Evolutionary conservation across 2,888 invertebrate genomes (phyloP).

Genomic region (Pollenia angustigena): DNA sequence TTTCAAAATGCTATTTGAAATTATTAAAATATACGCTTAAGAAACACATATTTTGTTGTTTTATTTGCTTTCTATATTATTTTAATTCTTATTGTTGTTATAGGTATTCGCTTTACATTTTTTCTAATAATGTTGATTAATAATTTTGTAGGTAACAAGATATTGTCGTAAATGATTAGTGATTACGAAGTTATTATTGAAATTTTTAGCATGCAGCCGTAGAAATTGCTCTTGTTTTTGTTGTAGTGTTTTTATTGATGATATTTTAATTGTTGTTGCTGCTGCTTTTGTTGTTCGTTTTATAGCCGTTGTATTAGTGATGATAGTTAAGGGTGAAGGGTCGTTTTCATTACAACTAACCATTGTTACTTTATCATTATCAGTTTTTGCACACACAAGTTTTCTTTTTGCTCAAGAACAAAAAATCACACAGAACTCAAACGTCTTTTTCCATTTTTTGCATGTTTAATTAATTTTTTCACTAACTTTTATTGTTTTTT

Average conservation of each 20-base stretch:
- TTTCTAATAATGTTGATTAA: slow-evolving; percentile 33
- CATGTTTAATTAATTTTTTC: not conserved
- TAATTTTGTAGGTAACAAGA: slow-evolving; percentile 26
- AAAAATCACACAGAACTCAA: not conserved
- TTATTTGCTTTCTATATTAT: not conserved
- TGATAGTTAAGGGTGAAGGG: slow-evolving; percentile 42
- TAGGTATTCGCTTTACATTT: not conserved
- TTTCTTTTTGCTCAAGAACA: not conserved
- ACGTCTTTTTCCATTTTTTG: not conserved
- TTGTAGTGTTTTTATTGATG: slow-evolving; percentile 33
- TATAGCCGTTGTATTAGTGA: not conserved
- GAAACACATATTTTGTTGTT: not conserved
- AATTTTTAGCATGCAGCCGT: slow-evolving; percentile 43
- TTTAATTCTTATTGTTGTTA: not conserved
- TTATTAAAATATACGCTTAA: not conserved
- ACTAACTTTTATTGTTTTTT: not conserved
- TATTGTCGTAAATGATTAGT: slow-evolving; percentile 31
- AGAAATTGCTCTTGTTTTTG: slow-evolving; percentile 32
- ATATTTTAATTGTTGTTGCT: slow-evolving; percentile 15
- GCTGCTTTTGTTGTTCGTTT: slow-evolving; percentile 48
- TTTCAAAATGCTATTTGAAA: not conserved
- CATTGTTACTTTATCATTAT: slow-evolving; percentile 60
- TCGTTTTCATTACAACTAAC: slow-evolving; percentile 44
- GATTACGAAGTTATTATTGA: slow-evolving; percentile 50
- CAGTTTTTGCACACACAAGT: slow-evolving; percentile 18